Conservation (phyloP, 1,140 invertebrate genomes). For the Venturia canescens region DNA sequence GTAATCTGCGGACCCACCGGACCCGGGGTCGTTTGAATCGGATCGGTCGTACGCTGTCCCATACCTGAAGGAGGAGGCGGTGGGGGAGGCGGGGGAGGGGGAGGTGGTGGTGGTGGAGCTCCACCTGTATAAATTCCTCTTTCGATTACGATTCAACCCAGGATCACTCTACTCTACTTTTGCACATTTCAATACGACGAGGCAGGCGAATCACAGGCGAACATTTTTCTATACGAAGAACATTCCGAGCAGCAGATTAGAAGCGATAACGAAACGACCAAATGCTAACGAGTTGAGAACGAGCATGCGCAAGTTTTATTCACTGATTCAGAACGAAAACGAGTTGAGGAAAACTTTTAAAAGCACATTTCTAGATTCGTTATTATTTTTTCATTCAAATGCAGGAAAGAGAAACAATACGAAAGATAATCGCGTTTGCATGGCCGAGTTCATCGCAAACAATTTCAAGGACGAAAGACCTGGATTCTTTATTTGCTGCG, state of each 20-base stretch:
- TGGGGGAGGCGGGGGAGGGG: not conserved
- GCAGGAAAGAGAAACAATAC: too few relatives aligned
- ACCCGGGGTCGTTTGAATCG: constrained; percentile 63
- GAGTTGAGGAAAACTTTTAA: too few relatives aligned
- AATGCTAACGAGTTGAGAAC: not conserved
- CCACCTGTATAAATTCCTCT: constrained; percentile 68
- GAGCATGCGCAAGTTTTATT: not conserved
- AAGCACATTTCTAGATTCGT: too few relatives aligned
- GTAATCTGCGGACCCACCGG: constrained; percentile 65
- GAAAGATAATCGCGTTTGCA: too few relatives aligned
- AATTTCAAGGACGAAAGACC: too few relatives aligned
- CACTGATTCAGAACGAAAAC: too few relatives aligned
- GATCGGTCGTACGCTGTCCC: constrained; percentile 68
- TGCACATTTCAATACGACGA: constrained; percentile 43
- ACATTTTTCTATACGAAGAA: not conserved
- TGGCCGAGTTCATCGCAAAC: too few relatives aligned
- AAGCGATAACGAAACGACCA: not conserved
- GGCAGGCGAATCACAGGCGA: not conserved
- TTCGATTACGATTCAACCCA: constrained; percentile 43
- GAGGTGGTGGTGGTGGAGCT: constrained; percentile 45
- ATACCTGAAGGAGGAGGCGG: constrained; percentile 66
- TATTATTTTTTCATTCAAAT: too few relatives aligned
- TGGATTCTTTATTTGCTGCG: too few relatives aligned
- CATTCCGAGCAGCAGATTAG: not conserved
- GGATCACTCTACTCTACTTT: constrained; percentile 70